Evolutionary conservation across 1,140 invertebrate species (phyloP), one percentile per base, ranked within the genome.

Genomic region (Aphelinus certus): DNA sequence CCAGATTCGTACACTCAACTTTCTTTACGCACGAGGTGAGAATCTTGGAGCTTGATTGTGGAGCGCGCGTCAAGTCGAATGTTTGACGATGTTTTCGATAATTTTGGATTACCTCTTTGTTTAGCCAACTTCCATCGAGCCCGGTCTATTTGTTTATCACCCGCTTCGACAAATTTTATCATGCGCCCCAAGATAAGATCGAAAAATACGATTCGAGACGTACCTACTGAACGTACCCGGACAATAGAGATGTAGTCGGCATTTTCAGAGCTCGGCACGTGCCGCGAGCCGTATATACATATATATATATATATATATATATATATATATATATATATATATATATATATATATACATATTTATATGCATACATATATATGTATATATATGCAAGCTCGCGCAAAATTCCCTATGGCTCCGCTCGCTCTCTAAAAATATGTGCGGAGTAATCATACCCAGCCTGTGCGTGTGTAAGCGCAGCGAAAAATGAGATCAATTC

Each of bases 401-500:
- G 56, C 48, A 60, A 57, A 57, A 61, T 70, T 61, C 48, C 26
- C 26, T 68, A 55, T 55, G 57, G 68, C 9, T 2, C 49, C 58
- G 45, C 46, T 26, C 63, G 63, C 47, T 10, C 9, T 51, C 66
- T 2, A 7, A 61, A 7, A n/a, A 2, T 26, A 53, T 61, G 45
- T 66, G 57, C 57, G 48, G 53, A 56, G 48, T 73, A 67, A 73
- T 66, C 63, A 65, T 43, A 42, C 42, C 26, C 26, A 26, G 60
- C 26, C 48, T 61, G 10, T 48, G 3, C 7, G 26, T 26, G 26
- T 62, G 51, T 51, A 47, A 57, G 7, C 62, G 60, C 53, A 61
- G 46, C 55, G 62, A 66, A 73, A 73, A 73, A 66, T 73, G 47
- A 73, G 55, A 65, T 65, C 49, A 42, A 57, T 55, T 10, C 26